These are phyloP conservation scores for Zootermopsis nevadensis DNA, from an alignment of 2,888 invertebrate genomes.

Conservation along the genomic window DNA sequence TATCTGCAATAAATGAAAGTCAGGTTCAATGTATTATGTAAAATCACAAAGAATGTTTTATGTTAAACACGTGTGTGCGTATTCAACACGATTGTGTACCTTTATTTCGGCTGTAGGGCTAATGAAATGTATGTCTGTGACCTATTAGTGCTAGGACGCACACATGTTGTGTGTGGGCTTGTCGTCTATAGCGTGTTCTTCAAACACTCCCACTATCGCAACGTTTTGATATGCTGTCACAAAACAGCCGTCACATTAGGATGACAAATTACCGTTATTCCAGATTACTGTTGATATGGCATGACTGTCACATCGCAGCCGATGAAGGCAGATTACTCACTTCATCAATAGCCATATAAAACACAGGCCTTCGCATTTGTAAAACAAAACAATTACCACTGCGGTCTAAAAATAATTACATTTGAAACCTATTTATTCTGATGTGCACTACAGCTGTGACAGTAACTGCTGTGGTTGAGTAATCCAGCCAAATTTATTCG, in stretches of 20 bases:
- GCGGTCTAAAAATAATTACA: conserved; percentile 12
- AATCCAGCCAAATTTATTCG: background rate
- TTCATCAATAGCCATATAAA: background rate
- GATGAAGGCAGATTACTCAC: background rate
- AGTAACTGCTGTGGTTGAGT: background rate
- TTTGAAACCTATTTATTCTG: background rate
- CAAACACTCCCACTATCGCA: background rate
- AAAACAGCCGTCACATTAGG: conserved; percentile 17
- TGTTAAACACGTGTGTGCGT: too few relatives aligned
- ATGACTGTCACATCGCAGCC: background rate
- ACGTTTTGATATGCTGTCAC: conserved; percentile 6
- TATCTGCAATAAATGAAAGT: too few relatives aligned
- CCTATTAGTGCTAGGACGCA: background rate
- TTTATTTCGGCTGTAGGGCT: too few relatives aligned
- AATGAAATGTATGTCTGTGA: background rate
- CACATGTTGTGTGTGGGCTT: background rate
- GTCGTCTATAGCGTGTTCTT: background rate
- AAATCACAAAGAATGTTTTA: too few relatives aligned
- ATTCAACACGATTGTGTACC: too few relatives aligned
- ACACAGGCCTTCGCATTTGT: background rate
- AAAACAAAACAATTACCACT: conserved; percentile 21
- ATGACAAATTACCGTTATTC: conserved; percentile 22
- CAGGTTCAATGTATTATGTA: too few relatives aligned
- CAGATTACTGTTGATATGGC: conserved; percentile 16
- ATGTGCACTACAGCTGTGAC: background rate